A percentile compares a stretch with the other conserved stretches of the same genome.
Conservation (phyloP, 2,888 invertebrate species). For the Synanthedon vespiformis region DNA sequence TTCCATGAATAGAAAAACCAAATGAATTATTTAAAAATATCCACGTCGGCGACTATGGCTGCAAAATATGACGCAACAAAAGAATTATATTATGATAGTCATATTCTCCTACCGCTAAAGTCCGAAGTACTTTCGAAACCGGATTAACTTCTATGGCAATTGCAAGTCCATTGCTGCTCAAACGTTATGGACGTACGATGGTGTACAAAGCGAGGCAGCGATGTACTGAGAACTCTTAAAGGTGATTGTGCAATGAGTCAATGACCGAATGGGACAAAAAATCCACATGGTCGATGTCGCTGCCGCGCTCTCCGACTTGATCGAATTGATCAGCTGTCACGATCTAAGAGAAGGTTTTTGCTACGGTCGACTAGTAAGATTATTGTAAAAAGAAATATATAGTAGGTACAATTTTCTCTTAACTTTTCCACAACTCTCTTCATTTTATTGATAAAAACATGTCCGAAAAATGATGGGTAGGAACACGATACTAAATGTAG, state of each 20-base stretch:
- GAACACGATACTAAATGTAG: too few relatives aligned
- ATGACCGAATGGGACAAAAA: slow-evolving; percentile 32
- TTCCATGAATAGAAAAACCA: too few relatives aligned
- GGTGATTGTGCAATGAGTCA: slow-evolving; percentile 24
- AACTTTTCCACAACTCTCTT: too few relatives aligned
- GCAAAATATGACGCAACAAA: too few relatives aligned
- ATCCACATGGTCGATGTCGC: slow-evolving; percentile 12
- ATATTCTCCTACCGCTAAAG: not conserved
- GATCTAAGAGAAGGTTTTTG: slow-evolving; percentile 11
- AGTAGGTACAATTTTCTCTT: too few relatives aligned
- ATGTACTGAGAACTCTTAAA: not conserved
- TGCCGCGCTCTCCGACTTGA: slow-evolving; percentile 5
- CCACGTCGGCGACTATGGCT: too few relatives aligned
- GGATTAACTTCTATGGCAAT: slow-evolving; percentile 12
- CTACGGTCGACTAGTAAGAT: not conserved
- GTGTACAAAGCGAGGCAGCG: not conserved
- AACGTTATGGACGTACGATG: not conserved
- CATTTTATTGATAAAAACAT: too few relatives aligned
- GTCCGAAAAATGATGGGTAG: too few relatives aligned
- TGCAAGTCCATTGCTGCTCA: not conserved
- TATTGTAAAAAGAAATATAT: too few relatives aligned
- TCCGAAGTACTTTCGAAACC: slow-evolving; percentile 18
- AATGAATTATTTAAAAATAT: too few relatives aligned
- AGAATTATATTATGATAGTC: too few relatives aligned
- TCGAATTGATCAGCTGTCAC: slow-evolving; percentile 20